Conservation (phyloP, 2,888 invertebrate species). For the Papilio gigon region DNA sequence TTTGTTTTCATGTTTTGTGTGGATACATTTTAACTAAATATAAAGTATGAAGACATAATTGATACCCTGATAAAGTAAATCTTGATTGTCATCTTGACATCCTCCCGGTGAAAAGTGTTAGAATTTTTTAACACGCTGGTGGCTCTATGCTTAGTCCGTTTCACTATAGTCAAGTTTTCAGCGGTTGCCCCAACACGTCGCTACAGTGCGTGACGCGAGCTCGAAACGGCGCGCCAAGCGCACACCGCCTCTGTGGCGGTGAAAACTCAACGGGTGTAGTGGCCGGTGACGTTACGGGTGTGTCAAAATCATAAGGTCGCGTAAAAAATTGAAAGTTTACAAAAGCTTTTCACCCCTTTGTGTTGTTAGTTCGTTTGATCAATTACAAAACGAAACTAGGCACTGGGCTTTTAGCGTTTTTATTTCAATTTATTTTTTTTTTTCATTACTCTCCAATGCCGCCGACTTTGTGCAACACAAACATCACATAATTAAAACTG, state of each 20-base stretch:
- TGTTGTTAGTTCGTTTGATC: background rate
- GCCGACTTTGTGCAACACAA: too few relatives aligned
- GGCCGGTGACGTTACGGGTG: background rate
- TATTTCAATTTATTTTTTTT: background rate
- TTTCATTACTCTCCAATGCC: background rate
- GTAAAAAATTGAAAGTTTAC: background rate
- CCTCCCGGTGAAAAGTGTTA: too few relatives aligned
- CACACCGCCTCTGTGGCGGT: slow-evolving; percentile 6
- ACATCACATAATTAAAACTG: too few relatives aligned
- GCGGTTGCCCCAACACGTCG: slow-evolving; percentile 5
- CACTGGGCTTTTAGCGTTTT: too few relatives aligned
- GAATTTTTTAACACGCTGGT: too few relatives aligned
- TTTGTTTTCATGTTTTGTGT: too few relatives aligned
- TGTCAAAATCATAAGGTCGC: slow-evolving; percentile 2
- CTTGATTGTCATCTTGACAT: too few relatives aligned
- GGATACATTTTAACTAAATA: too few relatives aligned
- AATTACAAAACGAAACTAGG: background rate
- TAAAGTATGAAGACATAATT: too few relatives aligned
- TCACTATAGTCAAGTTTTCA: too few relatives aligned
- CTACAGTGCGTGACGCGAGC: background rate
- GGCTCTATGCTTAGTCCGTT: too few relatives aligned
- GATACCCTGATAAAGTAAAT: too few relatives aligned
- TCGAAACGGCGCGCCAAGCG: slow-evolving; percentile 6
- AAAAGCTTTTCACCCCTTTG: background rate
- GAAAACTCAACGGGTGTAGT: background rate